Conservation (phyloP, 35 echinoderm and acorn worm species). For the Nesometra sesokonis region DNA sequence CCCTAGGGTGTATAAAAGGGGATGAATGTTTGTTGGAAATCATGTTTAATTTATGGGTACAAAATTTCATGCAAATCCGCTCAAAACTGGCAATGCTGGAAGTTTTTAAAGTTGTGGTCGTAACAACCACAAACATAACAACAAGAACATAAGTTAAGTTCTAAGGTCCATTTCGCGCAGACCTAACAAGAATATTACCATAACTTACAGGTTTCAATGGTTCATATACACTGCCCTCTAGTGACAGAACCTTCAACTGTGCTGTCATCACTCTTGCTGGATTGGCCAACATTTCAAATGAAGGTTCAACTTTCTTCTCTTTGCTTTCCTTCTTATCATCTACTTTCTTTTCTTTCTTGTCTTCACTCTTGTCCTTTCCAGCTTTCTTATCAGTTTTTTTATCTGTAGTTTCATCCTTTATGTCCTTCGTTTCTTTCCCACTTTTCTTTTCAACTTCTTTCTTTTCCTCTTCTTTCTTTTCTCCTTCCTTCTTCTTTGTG, state of each 20-base stretch:
- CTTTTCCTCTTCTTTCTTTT: conserved; percentile 12
- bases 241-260: conserved; percentile 55
- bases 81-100: too few relatives aligned
- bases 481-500: neutral
- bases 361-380: conserved; percentile 28
- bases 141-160: too few relatives aligned
- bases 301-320: conserved; percentile 84
- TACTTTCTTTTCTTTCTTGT: conserved; percentile 12
- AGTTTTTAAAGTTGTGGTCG: too few relatives aligned
- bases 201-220: conserved; percentile 72
- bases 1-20: too few relatives aligned
- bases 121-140: too few relatives aligned
- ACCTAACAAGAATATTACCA: neutral
- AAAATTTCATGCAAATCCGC: too few relatives aligned
- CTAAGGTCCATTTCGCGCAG: too few relatives aligned
- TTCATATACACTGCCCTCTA: conserved; percentile 25
- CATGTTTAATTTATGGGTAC: too few relatives aligned
- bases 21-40: too few relatives aligned
- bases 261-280: conserved; percentile 66
- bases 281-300: conserved; percentile 68
- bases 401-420: conserved; percentile 13
- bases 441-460: conserved; percentile 26
- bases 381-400: neutral
- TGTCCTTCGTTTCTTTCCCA: conserved; percentile 4
- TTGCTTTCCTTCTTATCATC: conserved; percentile 33